Base-by-base conservation (phyloP, 1,140 invertebrate species). In the Drosophila sp. region DNA sequence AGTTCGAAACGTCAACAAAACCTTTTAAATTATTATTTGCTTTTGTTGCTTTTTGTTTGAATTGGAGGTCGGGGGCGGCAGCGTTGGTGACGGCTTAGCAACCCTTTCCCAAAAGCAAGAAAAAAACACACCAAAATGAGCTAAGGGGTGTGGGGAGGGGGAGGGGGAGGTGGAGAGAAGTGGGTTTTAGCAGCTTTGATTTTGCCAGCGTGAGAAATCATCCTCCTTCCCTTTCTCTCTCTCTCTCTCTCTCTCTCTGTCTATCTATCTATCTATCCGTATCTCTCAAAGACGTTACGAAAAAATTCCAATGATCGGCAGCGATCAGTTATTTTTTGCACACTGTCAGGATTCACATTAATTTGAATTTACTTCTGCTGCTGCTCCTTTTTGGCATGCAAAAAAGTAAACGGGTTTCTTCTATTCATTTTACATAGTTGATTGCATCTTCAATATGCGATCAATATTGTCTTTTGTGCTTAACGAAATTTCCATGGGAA, bases 21-120 rank as follows among this genome's bases (percentile, higher is more conserved):
- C 87, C 87, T 90, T 90, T 90, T 90, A 90, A 90, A 90, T 90
- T 90, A 90, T 90, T 90, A 90, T 90, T 90, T 90, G 78, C 80
- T 76, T 90, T 86, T 86, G 83, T 86, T 81, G 78, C 77, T 76
- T 83, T 72, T 84, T 90, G 85, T 90, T 90, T 90, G 72, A 86
- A 70, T 90, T 90, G 55, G 61, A 60, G 71, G 41, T 65, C 55
- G 79, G 69, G 65, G 71, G 79, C 54, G 66, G 33, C 35, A 17
- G 54, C 44, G 63, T 38, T 29, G 41, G 44, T 41, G 60, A 54
- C 32, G 41, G 69, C 64, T 56, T 50, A 32, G 32, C 41, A 66
- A 80, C 66, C 74, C 66, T 83, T 72, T 25, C 7, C 30, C 6
- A 29, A 17, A n/a, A 11, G 58, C n/a, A n/a, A n/a, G n/a, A n/a